Percentiles rank a stretch among this genome's conserved stretches.
These are phyloP conservation scores for Hypselothyrea guttata DNA, from an alignment of 2,888 invertebrate genomes.

Conservation along the genomic window DNA sequence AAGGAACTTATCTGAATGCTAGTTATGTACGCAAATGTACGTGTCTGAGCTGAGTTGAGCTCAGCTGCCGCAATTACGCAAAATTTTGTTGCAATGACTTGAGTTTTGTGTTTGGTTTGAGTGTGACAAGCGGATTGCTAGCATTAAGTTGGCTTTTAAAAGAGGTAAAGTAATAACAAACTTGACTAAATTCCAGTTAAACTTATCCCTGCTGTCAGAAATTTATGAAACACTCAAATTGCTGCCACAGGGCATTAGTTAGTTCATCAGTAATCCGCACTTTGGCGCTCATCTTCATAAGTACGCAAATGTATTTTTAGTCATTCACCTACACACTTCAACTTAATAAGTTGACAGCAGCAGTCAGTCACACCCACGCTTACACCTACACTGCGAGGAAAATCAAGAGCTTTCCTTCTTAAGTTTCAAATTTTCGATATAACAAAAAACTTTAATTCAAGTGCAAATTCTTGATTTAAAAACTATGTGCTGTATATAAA, in stretches of 20 bases:
- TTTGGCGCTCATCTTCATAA: constrained; percentile 5
- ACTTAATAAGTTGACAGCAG: constrained; percentile 73
- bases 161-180: too few relatives aligned
- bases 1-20: neutral
- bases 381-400: constrained; percentile 20
- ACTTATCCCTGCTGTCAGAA: too few relatives aligned
- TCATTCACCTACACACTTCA: constrained; percentile 41
- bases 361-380: constrained; percentile 58
- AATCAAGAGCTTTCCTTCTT: too few relatives aligned
- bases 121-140: too few relatives aligned
- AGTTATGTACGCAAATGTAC: constrained; percentile 10
- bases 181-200: too few relatives aligned
- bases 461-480: too few relatives aligned
- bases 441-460: too few relatives aligned
- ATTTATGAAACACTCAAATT: neutral
- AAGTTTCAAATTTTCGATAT: too few relatives aligned
- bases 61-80: constrained; percentile 32
- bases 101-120: neutral
- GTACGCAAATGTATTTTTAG: constrained; percentile 57
- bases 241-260: constrained; percentile 3
- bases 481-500: too few relatives aligned
- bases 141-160: too few relatives aligned
- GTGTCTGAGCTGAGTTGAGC: constrained; percentile 3
- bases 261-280: neutral
- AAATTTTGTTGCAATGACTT: constrained; percentile 32